Percentiles rank a stretch among this genome's conserved stretches.
These are phyloP conservation scores for Diarsia brunnea DNA, from an alignment of 2,888 invertebrate species.

Conservation along the genomic window DNA sequence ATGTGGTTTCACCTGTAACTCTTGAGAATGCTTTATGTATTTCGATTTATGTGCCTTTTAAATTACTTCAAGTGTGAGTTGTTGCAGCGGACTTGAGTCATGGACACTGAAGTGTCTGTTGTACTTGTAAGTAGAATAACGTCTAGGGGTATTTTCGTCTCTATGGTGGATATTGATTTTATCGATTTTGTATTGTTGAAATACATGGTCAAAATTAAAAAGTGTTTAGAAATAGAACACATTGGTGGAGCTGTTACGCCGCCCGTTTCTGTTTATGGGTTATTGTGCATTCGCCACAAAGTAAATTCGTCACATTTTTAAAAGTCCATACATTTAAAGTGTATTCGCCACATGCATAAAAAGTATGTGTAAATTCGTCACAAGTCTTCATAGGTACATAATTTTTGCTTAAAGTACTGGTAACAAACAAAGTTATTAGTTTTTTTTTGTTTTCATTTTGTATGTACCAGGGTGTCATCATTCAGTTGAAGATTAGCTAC, in stretches of 20 bases:
- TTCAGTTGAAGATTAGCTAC: too few relatives aligned
- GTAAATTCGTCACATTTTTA: too few relatives aligned
- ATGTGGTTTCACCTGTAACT: conserved; percentile 54
- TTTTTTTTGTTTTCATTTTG: too few relatives aligned
- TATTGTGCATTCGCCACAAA: too few relatives aligned
- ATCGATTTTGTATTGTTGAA: not conserved
- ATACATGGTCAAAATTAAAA: not conserved
- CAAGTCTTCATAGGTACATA: too few relatives aligned
- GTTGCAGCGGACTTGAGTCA: conserved; percentile 30
- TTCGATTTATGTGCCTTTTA: conserved; percentile 49
- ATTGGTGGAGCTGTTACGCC: not conserved
- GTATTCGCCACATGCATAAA: too few relatives aligned
- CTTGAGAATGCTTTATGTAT: conserved; percentile 49
- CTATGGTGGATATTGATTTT: not conserved
- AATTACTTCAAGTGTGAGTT: conserved; percentile 48
- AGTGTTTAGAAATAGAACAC: not conserved
- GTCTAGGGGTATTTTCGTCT: not conserved
- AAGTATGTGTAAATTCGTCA: too few relatives aligned
- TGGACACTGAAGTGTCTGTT: not conserved
- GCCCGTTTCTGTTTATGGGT: too few relatives aligned
- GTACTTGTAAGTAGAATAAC: not conserved
- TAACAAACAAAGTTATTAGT: too few relatives aligned
- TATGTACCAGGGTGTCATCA: too few relatives aligned
- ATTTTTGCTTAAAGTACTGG: too few relatives aligned
- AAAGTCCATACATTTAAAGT: too few relatives aligned